These are phyloP conservation scores for Spodoptera frugiperda DNA, from an alignment of 1,140 invertebrate genomes.

Conservation along the genomic window DNA sequence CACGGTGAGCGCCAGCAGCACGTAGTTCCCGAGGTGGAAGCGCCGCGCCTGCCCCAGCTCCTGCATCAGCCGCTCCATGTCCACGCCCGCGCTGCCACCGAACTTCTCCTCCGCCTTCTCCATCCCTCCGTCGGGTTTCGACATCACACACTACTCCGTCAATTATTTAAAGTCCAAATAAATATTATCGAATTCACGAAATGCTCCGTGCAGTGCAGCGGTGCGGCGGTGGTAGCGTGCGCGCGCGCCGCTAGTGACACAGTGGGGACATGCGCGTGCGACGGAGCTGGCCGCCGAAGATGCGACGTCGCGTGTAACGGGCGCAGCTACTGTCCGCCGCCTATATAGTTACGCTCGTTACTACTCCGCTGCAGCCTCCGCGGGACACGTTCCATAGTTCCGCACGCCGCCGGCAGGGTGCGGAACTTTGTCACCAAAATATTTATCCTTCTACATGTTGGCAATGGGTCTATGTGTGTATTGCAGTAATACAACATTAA, in stretches of 20 bases:
- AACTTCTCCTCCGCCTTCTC: not conserved
- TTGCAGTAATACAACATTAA: no score
- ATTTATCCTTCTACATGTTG: no score
- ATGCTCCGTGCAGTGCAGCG: not conserved
- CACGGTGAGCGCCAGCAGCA: constrained; percentile 63
- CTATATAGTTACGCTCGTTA: no score
- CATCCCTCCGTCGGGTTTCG: constrained; percentile 8
- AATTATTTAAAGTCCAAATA: not conserved
- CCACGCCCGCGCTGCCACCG: constrained; percentile 47
- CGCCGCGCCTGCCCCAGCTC: constrained; percentile 73
- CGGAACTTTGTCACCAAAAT: no score
- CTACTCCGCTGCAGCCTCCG: no score
- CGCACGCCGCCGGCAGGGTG: no score
- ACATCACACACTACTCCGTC: constrained; percentile 9
- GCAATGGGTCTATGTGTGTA: no score
- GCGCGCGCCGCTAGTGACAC: not conserved
- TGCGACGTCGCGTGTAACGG: not conserved
- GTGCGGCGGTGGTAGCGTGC: constrained; percentile 1
- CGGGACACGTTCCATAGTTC: no score
- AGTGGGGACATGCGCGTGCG: constrained; percentile 8
- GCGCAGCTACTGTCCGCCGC: no score
- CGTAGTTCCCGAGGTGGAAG: constrained; percentile 71
- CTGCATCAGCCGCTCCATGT: constrained; percentile 69
- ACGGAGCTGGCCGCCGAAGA: not conserved
- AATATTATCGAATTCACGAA: not conserved